Base-by-base conservation (phyloP, 2,113 vertebrate genomes). In the Patagioenas fasciata region DNA sequence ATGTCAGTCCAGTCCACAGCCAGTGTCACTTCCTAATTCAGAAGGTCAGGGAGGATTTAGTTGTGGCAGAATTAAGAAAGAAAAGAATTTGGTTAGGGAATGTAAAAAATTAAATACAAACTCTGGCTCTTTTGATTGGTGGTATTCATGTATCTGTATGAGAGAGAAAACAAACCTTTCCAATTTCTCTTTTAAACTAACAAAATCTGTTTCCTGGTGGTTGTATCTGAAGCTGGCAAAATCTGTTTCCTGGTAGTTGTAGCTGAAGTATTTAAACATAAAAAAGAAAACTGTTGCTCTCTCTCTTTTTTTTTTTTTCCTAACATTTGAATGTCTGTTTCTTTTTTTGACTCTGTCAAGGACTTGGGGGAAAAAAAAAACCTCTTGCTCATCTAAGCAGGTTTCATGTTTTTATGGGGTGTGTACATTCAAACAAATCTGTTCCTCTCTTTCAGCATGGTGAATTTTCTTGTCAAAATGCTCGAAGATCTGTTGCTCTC, bases 401-500 rank as follows among this genome's bases (percentile, higher is more conserved):
- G 54, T 70, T 90, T 95, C 85, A 71, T 44, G 73, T 86, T 70
- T 80, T 50, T 23, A 74, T 84, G 61, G 50, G 28, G 91, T 96
- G 71, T 94, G 93, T 91, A 95, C 66, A 92, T 96, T 96, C 93
- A 97, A 98, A 98, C 96, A 98, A 97, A 98, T 98, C 97, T 98
- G 97, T 97, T 96, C 83, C 38, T 97, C 44, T 95, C 70, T 95
- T 97, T 93, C 85, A 95, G 94, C 65, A 91, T 67, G 70, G 61
- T 97, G 29, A 79, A 44, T 96, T 97, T 95, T 91, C 96, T 96
- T 97, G 94, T 94, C 96, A 92, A 97, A 98, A 97, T 95, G 93
- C 84, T 96, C 74, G 85, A 96, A 94, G 91, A 96, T 91, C 34
- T 86, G 61, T 92, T 98, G 97, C 83, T 97, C 96, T 96, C 93